Conservation (phyloP, 2,113 vertebrate genomes). For the Oryzias celebensis region DNA sequence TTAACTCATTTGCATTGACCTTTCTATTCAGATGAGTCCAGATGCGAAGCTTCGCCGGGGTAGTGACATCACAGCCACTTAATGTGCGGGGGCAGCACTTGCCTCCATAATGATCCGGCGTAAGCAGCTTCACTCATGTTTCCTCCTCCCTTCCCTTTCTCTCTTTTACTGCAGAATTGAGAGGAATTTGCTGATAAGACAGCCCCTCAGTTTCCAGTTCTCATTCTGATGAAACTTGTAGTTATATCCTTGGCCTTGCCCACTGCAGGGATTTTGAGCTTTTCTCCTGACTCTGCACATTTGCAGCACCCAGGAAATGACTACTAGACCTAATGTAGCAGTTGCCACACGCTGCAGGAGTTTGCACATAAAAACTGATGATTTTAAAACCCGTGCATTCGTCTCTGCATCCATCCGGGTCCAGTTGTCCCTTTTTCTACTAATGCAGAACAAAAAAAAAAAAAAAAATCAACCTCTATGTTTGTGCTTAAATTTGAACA, state of each 20-base stretch:
- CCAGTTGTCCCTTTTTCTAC: neutral
- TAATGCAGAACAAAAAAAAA: too few species aligned
- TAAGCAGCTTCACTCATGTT: slow-evolving; percentile 25
- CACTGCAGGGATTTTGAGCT: slow-evolving; percentile 42
- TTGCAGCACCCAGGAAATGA: slow-evolving; percentile 42
- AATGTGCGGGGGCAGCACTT: slow-evolving; percentile 60
- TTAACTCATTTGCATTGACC: slow-evolving; percentile 41
- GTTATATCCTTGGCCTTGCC: slow-evolving; percentile 55
- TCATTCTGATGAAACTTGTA: slow-evolving; percentile 49
- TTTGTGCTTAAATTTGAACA: too few species aligned
- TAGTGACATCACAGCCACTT: slow-evolving; percentile 32
- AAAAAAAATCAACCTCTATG: too few species aligned
- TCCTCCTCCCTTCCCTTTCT: slow-evolving; percentile 22
- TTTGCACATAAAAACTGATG: neutral
- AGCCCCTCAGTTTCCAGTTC: slow-evolving; percentile 26
- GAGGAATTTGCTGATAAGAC: slow-evolving; percentile 61
- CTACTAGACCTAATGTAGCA: slow-evolving; percentile 13
- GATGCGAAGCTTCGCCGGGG: slow-evolving; percentile 23
- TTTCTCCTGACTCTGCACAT: slow-evolving; percentile 59
- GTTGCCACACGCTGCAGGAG: slow-evolving; percentile 19
- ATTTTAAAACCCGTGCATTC: neutral
- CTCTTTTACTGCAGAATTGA: slow-evolving; percentile 34
- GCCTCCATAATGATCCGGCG: slow-evolving; percentile 43
- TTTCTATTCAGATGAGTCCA: slow-evolving; percentile 28
- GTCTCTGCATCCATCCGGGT: neutral